Evolutionary conservation across 2,888 invertebrate species (phyloP), one percentile per base, ranked within the genome.

Genomic region (Ormyrus labotus): DNA sequence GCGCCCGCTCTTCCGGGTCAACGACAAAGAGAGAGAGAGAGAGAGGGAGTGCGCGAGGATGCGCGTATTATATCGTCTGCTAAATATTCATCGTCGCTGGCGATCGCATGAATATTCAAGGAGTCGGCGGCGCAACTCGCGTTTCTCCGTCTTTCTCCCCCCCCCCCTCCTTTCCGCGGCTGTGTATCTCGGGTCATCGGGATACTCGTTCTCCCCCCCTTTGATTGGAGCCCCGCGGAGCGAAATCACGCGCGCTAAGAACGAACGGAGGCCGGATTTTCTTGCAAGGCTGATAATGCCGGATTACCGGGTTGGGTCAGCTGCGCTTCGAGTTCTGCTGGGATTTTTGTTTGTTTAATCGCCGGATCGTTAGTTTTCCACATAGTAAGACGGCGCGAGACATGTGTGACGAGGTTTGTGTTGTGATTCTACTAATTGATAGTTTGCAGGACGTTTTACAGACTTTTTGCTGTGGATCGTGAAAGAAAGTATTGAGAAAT

Each of bases 31-130:
- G 73, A 11, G 6, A n/a, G 51, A 55, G 47, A 65, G 5, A 19
- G 13, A 34, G 45, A 45, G 9, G 65, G 50, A 67, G 5, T 9
- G 9, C 19, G 47, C 63, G 61, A 67, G 69, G 48, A 63, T 34
- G 45, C 57, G 68, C 69, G 73, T 68, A 79, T 74, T 67, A 74
- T 74, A 74, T 72, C 74, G 74, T 57, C 68, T 47, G 51, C 67
- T 82, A 82, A 79, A 82, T 82, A 80, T 82, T 82, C 80, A 82
- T 80, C 70, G 77, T 74, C 69, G 65, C 72, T 19, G 71, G 77
- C 65, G 74, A 73, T 77, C 67, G 70, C 71, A 70, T 82, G 80
- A 82, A 82, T 82, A 82, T 82, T 80, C 73, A 82, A 74, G 65
- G 34, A 69, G 57, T 69, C 71, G 53, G 50, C 9, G 45, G 61